phyloP scores from a whole-genome alignment of 2,113 vertebrate genomes.

The Cyanoramphus novaezelandiae region DNA sequence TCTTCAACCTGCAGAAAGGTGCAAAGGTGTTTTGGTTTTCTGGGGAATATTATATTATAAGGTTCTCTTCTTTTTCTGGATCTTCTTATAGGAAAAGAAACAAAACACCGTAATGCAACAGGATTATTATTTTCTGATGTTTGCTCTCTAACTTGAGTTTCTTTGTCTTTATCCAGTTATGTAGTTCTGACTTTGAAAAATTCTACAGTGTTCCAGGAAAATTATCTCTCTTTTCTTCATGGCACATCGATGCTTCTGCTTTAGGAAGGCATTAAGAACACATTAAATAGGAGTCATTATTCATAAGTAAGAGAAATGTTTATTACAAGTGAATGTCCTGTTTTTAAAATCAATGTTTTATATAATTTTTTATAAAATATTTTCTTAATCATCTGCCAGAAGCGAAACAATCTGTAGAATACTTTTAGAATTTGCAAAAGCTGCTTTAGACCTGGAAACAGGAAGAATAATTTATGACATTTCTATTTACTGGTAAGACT shows the following conservation, averaged over 20 bases:
- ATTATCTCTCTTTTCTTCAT: constrained; percentile 25
- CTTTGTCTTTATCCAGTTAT: background rate
- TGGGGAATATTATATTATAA: background rate
- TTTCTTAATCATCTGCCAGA: background rate
- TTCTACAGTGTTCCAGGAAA: background rate
- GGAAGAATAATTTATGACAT: background rate
- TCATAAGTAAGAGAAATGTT: background rate
- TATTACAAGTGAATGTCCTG: background rate
- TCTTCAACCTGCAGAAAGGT: background rate
- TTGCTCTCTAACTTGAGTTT: background rate
- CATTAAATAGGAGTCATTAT: constrained; percentile 39
- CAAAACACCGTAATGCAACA: background rate
- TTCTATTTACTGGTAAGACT: constrained; percentile 18
- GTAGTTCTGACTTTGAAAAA: constrained; percentile 1
- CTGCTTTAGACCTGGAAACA: background rate
- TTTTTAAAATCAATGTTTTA: background rate
- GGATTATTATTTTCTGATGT: background rate
- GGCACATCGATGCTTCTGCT: background rate
- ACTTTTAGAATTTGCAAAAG: background rate
- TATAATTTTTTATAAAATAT: background rate
- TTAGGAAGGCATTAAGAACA: constrained; percentile 37
- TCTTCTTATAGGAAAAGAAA: background rate
- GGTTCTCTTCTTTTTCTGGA: background rate
- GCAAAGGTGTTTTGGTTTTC: background rate
- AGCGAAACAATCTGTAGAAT: background rate